Conservation (phyloP, 2,797 vertebrate species). For the Hypotaenidia okinawae region DNA sequence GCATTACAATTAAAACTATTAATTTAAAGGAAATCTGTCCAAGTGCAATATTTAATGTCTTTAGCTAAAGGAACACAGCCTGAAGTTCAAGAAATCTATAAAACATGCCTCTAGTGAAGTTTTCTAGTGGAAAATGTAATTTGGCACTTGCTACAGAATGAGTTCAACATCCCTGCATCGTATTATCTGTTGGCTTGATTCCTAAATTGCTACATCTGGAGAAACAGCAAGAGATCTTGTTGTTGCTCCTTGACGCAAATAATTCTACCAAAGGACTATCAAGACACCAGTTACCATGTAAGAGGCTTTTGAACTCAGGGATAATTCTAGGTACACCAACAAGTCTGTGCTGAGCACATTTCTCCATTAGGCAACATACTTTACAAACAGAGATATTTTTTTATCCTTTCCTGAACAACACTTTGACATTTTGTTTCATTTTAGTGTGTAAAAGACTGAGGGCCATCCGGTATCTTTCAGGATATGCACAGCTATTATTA, state of each 20-base stretch:
- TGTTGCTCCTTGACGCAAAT: conserved; percentile 12
- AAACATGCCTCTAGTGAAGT: conserved; percentile 30
- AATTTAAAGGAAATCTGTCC: not conserved
- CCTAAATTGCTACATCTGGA: conserved; percentile 58
- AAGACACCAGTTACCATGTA: not conserved
- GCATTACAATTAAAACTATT: not conserved
- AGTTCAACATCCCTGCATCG: conserved; percentile 29
- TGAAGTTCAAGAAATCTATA: conserved; percentile 18
- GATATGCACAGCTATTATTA: not conserved
- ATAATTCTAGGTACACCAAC: not conserved
- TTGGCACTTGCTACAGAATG: conserved; percentile 47
- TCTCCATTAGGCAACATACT: not conserved
- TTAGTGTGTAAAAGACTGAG: not conserved
- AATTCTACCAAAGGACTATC: conserved; percentile 24
- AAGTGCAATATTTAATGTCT: conserved; percentile 31
- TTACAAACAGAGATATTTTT: not conserved
- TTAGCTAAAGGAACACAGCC: conserved; percentile 19
- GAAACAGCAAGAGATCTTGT: conserved; percentile 49
- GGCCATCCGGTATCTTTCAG: not conserved
- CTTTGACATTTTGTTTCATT: not conserved
- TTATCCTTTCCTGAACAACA: not conserved
- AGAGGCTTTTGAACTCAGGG: not conserved
- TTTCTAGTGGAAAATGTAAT: conserved; percentile 48
- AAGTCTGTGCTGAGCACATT: not conserved
- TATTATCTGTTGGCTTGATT: conserved; percentile 49